Evolutionary conservation across 2,888 invertebrate species (phyloP), one percentile per base, ranked within the genome.

Genomic region (Ormyrus thymus): DNA sequence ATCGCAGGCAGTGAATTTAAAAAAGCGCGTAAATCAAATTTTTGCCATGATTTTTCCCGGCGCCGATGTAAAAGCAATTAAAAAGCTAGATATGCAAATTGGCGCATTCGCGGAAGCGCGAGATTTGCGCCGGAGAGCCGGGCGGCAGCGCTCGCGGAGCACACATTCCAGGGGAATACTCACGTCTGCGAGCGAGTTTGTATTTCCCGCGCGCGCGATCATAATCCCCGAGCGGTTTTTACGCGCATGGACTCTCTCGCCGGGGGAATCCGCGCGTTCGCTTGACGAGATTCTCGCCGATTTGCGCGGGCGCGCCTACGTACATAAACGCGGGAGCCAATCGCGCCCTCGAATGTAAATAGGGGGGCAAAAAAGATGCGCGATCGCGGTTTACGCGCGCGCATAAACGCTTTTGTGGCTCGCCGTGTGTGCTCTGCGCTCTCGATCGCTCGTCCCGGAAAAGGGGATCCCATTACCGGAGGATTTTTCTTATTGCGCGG

Each of bases 191-290:
- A 9, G 50, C 7, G 45, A 50, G 73, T 43, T 56, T 56, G 65
- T 64, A 64, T 76, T 61, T 76, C 29, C 15, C 55, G 48, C 51
- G 56, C 50, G 61, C 51, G 56, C 50, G 61, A 64, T 64, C 62
- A 70, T 76, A 76, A 76, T 68, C 68, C 75, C 58, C 48, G 48
- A 48, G 65, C 56, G 56, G 50, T 69, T 48, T 62, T 55, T 76
- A 55, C 29, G 13, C 53, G 13, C 58, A 29, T 29, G 29, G 29
- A 75, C 15, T 29, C 59, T 8, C 6, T 29, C 59, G 11, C 6
- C 46, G 13, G 45, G 45, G 53, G 53, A 62, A 53, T 62, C 62
- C 7, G 62, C 62, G 29, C 29, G 29, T 29, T 4, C 29, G n/a
- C 8, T 29, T 50, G 43, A 61, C 29, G n/a, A 59, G 13, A 46